Percentiles rank a stretch among this genome's conserved stretches.
Evolutionary conservation across 1,140 invertebrate species (phyloP).

Genomic region (Euborellia annulipes): DNA sequence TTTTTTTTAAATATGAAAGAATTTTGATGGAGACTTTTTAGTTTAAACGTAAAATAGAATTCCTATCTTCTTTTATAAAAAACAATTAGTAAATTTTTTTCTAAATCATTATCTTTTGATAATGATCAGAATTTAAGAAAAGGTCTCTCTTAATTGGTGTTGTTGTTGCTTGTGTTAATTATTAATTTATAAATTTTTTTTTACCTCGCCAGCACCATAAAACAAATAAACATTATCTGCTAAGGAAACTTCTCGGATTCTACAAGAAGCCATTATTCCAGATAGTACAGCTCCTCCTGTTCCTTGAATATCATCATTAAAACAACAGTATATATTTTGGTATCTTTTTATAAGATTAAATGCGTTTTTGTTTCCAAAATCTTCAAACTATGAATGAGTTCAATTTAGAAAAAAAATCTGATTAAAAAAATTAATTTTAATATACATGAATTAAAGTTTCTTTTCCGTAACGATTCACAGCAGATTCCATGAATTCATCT

Average conservation of each 20-base stretch:
- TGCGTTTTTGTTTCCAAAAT: constrained; percentile 89
- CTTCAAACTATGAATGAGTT: constrained; percentile 75
- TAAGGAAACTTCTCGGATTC: constrained; percentile 61
- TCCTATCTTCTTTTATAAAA: no score
- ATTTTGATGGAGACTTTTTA: no score
- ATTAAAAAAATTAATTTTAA: not conserved
- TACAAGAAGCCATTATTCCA: constrained; percentile 66
- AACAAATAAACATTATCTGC: constrained; percentile 75
- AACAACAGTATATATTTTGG: constrained; percentile 74
- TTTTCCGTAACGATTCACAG: no score
- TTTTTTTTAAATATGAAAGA: no score
- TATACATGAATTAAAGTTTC: no score
- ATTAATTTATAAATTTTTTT: constrained; percentile 11
- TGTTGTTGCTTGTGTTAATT: no score
- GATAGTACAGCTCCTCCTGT: constrained; percentile 87
- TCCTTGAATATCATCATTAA: constrained; percentile 96
- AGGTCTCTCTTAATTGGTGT: no score
- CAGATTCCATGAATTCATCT: not conserved
- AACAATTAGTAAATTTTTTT: no score
- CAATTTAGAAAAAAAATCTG: constrained; percentile 1
- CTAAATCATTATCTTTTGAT: no score
- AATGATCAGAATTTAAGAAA: no score
- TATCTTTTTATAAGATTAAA: constrained; percentile 83
- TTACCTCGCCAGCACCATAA: constrained; percentile 76
- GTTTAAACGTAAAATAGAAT: no score